Evolutionary conservation across 2,113 vertebrate genomes (phyloP).

Genomic region (Notothenia coriiceps): DNA sequence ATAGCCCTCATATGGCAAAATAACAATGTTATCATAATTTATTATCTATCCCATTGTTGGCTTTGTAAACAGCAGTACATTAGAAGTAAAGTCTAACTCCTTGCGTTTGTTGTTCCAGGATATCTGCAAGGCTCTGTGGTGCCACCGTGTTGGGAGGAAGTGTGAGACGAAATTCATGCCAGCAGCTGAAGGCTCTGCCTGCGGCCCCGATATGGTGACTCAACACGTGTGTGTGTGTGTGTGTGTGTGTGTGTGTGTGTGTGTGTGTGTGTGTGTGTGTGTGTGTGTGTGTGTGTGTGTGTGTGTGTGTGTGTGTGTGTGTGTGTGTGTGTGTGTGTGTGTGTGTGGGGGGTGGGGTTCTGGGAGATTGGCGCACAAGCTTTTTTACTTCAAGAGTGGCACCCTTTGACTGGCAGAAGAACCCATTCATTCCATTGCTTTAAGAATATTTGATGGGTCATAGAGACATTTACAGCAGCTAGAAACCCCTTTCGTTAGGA

Average conservation of each 20-base stretch:
- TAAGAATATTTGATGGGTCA: conserved; percentile 14
- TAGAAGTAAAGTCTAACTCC: not conserved
- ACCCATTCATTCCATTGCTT: conserved; percentile 11
- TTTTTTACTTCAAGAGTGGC: conserved; percentile 13
- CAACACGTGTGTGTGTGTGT: conserved; percentile 17
- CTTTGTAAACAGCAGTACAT: conserved; percentile 44
- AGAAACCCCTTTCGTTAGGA: not conserved
- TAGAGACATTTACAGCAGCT: not conserved
- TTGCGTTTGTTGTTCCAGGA: conserved; percentile 80
- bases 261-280: not conserved
- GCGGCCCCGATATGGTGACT: conserved; percentile 90
- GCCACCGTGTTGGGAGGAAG: conserved; percentile 91
- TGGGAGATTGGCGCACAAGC: no score
- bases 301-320: not conserved
- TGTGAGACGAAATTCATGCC: conserved; percentile 97
- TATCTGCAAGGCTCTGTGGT: conserved; percentile 95
- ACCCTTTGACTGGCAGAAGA: conserved; percentile 53
- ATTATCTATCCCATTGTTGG: conserved; percentile 24
- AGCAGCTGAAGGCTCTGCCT: conserved; percentile 90
- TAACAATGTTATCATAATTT: conserved; percentile 39
- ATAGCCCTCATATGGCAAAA: conserved; percentile 46
- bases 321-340: not conserved
- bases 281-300: conserved; percentile 6
- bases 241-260: conserved; percentile 9
- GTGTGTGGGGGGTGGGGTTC: no score